Evolutionary conservation across 2,113 vertebrate genomes (phyloP).

Genomic region (Rhinolophus sinicus): DNA sequence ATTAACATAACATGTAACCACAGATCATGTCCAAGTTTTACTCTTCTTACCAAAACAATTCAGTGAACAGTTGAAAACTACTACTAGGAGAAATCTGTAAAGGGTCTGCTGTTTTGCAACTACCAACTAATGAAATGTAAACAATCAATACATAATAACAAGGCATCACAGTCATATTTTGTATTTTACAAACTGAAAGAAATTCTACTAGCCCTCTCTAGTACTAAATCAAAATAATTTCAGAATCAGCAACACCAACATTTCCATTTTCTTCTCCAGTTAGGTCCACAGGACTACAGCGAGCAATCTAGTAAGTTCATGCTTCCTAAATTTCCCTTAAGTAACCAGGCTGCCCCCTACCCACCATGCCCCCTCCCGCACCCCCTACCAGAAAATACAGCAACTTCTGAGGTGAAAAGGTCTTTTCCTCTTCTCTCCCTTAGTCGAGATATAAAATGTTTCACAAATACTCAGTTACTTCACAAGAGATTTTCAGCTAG

Average conservation of each 20-base stretch:
- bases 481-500: conserved; percentile 18
- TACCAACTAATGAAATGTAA: conserved; percentile 44
- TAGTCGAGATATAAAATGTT: conserved; percentile 7
- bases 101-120: background rate
- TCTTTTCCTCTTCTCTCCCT: conserved; percentile 34
- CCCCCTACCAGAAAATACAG: conserved; percentile 27
- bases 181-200: conserved; percentile 36
- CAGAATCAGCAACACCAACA: conserved; percentile 25
- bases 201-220: conserved; percentile 38
- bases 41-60: conserved; percentile 54
- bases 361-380: background rate
- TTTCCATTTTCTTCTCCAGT: conserved; percentile 25
- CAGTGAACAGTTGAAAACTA: conserved; percentile 33
- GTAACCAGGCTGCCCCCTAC: background rate
- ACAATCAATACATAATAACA: conserved; percentile 22
- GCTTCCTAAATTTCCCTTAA: background rate
- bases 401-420: conserved; percentile 41
- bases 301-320: conserved; percentile 25
- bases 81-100: background rate
- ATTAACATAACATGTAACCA: conserved; percentile 42
- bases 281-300: background rate
- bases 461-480: conserved; percentile 44
- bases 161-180: background rate
- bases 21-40: conserved; percentile 56
- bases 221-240: conserved; percentile 38